Conservation (phyloP, 2,888 invertebrate species). For the Apodemia duryi region DNA sequence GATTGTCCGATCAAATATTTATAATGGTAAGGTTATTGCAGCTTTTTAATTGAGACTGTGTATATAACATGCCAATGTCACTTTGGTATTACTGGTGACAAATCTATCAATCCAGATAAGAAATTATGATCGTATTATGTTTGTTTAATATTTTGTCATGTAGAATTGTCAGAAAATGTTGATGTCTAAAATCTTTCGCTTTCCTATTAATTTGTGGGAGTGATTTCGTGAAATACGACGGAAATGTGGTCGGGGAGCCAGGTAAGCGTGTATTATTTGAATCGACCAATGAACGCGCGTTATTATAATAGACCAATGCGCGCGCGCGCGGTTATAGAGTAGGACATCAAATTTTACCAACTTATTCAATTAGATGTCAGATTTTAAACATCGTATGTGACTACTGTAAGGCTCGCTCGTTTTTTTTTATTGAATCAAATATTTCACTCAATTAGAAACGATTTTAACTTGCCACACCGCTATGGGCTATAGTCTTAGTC, state of each 20-base stretch:
- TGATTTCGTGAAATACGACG: too few relatives aligned
- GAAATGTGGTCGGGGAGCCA: too few relatives aligned
- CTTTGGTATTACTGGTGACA: not conserved
- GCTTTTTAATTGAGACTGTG: constrained; percentile 20
- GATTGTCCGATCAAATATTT: constrained; percentile 49
- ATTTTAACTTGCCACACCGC: not conserved
- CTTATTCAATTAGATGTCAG: too few relatives aligned
- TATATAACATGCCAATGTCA: constrained; percentile 1
- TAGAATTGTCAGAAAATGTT: not conserved
- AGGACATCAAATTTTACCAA: too few relatives aligned
- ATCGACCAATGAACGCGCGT: too few relatives aligned
- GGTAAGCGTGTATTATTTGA: too few relatives aligned
- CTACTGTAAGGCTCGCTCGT: too few relatives aligned
- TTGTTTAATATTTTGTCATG: not conserved
- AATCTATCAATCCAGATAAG: constrained; percentile 2
- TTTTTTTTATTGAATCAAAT: not conserved
- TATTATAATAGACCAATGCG: too few relatives aligned
- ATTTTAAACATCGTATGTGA: too few relatives aligned
- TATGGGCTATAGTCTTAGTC: not conserved
- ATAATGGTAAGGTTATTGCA: constrained; percentile 25
- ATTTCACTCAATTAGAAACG: not conserved
- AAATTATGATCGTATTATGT: not conserved
- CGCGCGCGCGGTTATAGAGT: too few relatives aligned
- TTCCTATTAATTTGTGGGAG: too few relatives aligned
- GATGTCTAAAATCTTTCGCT: not conserved